Conservation (phyloP, 2,888 invertebrate species). For the Oxycera nigricornis region DNA sequence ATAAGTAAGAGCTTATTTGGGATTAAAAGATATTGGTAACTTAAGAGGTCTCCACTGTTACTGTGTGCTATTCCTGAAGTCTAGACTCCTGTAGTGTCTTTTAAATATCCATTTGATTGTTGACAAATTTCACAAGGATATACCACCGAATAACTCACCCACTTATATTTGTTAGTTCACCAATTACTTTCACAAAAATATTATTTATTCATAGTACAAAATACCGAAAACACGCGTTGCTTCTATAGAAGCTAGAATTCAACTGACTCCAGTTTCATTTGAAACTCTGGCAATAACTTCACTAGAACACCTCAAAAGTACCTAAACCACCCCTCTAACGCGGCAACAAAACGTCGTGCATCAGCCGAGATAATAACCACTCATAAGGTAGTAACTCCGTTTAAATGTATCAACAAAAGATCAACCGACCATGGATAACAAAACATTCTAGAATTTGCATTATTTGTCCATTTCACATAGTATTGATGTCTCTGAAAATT, state of each 20-base stretch:
- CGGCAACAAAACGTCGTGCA: not conserved
- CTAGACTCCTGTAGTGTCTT: too few relatives aligned
- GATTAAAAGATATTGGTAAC: too few relatives aligned
- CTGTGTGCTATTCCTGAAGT: too few relatives aligned
- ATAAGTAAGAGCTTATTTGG: too few relatives aligned
- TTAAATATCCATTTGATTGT: not conserved
- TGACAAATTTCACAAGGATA: not conserved
- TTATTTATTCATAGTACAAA: not conserved
- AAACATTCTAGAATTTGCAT: conserved; percentile 31
- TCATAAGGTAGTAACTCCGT: conserved; percentile 25
- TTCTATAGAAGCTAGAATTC: not conserved
- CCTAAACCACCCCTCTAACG: not conserved
- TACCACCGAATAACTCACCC: not conserved
- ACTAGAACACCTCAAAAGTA: too few relatives aligned
- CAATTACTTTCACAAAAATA: not conserved
- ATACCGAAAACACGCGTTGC: not conserved
- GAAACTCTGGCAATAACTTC: too few relatives aligned
- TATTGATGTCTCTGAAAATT: not conserved
- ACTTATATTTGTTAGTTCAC: not conserved
- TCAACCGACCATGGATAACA: conserved; percentile 22
- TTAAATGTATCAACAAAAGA: conserved; percentile 13
- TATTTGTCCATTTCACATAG: conserved; percentile 4
- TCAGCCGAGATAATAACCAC: conserved; percentile 26
- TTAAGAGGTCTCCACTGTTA: too few relatives aligned
- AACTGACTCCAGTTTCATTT: not conserved